phyloP scores from a whole-genome alignment of 2,797 vertebrate species.

The Silurus lanzhouensis region DNA sequence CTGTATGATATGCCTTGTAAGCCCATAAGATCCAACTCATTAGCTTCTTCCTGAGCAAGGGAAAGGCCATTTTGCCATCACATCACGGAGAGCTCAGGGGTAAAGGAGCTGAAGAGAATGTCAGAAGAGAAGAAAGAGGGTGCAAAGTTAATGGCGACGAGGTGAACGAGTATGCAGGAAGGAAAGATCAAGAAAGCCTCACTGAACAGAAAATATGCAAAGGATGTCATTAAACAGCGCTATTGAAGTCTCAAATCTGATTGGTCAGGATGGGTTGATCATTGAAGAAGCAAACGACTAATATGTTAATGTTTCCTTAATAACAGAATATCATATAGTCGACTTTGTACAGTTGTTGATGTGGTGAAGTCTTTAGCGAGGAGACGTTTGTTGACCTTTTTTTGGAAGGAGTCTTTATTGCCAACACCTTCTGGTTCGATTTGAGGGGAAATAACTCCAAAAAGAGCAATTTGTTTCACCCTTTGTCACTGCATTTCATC shows the following conservation, averaged over 20 bases:
- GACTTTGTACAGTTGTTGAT: background rate
- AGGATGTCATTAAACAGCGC: background rate
- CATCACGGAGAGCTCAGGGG: background rate
- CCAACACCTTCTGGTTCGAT: background rate
- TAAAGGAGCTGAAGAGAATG: slow-evolving; percentile 4
- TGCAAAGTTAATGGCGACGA: background rate
- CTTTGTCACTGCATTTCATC: background rate
- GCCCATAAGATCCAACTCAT: slow-evolving; percentile 20
- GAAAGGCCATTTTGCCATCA: slow-evolving; percentile 8
- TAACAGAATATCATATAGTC: background rate
- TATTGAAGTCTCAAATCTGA: background rate
- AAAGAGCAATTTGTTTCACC: background rate
- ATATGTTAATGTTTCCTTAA: background rate
- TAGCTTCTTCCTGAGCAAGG: background rate
- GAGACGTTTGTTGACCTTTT: background rate
- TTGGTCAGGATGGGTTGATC: background rate
- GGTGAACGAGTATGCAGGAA: background rate
- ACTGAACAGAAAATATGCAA: background rate
- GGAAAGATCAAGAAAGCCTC: background rate
- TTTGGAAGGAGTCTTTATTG: background rate
- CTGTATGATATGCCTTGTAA: background rate
- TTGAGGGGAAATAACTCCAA: background rate
- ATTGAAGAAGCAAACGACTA: background rate
- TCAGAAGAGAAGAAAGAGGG: background rate
- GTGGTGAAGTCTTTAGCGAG: background rate